A percentile compares a stretch with the other conserved stretches of the same genome.
Evolutionary conservation across 2,888 invertebrate genomes (phyloP).

Genomic region (Catocala sponsa): DNA sequence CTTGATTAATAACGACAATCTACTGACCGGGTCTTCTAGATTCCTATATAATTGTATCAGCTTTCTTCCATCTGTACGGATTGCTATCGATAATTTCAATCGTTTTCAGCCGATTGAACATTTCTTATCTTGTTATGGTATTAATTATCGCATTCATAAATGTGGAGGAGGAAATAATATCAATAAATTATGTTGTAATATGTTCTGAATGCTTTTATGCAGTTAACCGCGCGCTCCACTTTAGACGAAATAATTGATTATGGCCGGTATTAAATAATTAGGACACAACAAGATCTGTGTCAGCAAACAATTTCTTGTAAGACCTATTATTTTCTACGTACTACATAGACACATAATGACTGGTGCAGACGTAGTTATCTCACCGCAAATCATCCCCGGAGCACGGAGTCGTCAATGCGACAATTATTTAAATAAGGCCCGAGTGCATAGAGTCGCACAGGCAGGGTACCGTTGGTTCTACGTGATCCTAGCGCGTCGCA

Average conservation of each 20-base stretch:
- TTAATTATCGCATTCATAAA: slow-evolving; percentile 55
- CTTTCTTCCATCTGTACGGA: slow-evolving; percentile 66
- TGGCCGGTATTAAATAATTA: slow-evolving; percentile 33
- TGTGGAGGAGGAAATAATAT: slow-evolving; percentile 48
- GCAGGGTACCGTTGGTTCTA: slow-evolving; percentile 76
- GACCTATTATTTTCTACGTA: slow-evolving; percentile 41
- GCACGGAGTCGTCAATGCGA: slow-evolving; percentile 61
- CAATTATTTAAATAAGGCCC: slow-evolving; percentile 79
- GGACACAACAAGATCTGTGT: slow-evolving; percentile 30
- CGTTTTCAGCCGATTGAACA: slow-evolving; percentile 54
- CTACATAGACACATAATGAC: slow-evolving; percentile 45
- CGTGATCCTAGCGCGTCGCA: slow-evolving; percentile 72
- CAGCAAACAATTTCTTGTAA: slow-evolving; percentile 38
- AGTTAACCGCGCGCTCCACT: slow-evolving; percentile 15
- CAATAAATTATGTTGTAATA: slow-evolving; percentile 36
- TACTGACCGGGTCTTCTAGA: slow-evolving; percentile 76
- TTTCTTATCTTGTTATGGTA: slow-evolving; percentile 56
- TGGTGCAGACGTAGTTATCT: slow-evolving; percentile 55
- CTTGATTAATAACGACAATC: slow-evolving; percentile 74
- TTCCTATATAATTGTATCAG: slow-evolving; percentile 76
- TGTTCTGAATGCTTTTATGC: slow-evolving; percentile 22
- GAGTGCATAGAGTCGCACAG: slow-evolving; percentile 60
- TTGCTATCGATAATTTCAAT: slow-evolving; percentile 62
- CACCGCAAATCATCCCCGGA: slow-evolving; percentile 59
- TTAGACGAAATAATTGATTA: slow-evolving; percentile 6